A percentile compares a stretch with the other conserved stretches of the same genome.
Conservation (phyloP, 2,888 invertebrate genomes). For the Perithous albicinctus region DNA sequence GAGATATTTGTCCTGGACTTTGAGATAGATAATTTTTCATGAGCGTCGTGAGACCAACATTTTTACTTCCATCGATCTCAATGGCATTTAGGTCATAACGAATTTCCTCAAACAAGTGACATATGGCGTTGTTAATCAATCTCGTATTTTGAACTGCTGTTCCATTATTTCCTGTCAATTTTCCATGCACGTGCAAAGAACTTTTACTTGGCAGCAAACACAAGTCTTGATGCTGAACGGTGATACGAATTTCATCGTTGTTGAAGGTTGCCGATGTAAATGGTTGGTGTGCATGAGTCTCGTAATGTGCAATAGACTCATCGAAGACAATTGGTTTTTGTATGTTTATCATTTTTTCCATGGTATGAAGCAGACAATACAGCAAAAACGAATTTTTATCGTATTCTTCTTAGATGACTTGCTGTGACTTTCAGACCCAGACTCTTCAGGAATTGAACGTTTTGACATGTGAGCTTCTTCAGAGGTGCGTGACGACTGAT, state of each 20-base stretch:
- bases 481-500: background rate
- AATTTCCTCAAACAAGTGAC: background rate
- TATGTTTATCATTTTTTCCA: background rate
- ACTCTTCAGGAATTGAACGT: background rate
- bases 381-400: background rate
- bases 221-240: background rate
- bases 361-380: background rate
- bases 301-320: background rate
- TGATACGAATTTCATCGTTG: background rate
- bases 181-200: background rate
- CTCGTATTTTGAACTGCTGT: background rate
- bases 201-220: background rate
- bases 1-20: too few species aligned
- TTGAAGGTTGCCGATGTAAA: background rate
- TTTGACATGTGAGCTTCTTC: background rate
- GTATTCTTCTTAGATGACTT: background rate
- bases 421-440: background rate
- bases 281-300: background rate
- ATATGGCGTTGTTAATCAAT: background rate
- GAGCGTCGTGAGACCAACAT: too few species aligned
- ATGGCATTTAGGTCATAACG: background rate
- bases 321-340: background rate
- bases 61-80: background rate
- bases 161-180: background rate
- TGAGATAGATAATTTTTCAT: too few species aligned